phyloP scores from a whole-genome alignment of 2,888 invertebrate genomes.

The Parnassius mnemosyne region DNA sequence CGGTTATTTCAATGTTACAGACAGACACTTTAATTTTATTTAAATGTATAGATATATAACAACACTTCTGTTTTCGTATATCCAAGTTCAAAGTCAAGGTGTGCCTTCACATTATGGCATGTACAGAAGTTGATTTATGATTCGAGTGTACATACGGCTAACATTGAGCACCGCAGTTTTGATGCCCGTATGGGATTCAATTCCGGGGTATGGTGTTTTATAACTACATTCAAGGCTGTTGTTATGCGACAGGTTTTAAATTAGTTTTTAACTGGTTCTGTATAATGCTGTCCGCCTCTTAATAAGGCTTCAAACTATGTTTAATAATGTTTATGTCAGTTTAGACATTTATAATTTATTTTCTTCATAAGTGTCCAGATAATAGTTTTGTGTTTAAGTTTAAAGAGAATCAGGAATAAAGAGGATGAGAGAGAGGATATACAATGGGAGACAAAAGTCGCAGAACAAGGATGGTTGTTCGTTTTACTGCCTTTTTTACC shows the following conservation, averaged over 20 bases:
- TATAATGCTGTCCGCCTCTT: not conserved
- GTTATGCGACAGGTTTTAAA: conserved; percentile 29
- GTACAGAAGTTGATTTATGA: conserved; percentile 53
- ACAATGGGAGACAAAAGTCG: too few species aligned
- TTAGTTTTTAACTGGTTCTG: conserved; percentile 29
- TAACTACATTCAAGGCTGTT: conserved; percentile 28
- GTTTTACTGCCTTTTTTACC: too few species aligned
- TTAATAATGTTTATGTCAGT: not conserved
- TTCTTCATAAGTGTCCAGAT: not conserved
- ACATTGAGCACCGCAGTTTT: conserved; percentile 9
- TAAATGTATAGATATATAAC: not conserved
- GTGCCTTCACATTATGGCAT: conserved; percentile 47
- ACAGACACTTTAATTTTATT: not conserved
- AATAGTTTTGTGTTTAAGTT: too few species aligned
- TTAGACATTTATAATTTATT: not conserved
- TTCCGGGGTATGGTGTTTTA: conserved; percentile 27
- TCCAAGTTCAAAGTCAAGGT: conserved; percentile 68
- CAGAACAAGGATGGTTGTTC: too few species aligned
- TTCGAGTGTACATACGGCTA: conserved; percentile 27
- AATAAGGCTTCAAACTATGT: not conserved
- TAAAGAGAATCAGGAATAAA: too few species aligned
- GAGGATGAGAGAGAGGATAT: too few species aligned
- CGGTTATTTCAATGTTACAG: too few species aligned
- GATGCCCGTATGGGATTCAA: conserved; percentile 26
- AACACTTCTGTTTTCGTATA: conserved; percentile 41